Conservation (phyloP, 2,113 vertebrate genomes). For the Petaurus breviceps region DNA sequence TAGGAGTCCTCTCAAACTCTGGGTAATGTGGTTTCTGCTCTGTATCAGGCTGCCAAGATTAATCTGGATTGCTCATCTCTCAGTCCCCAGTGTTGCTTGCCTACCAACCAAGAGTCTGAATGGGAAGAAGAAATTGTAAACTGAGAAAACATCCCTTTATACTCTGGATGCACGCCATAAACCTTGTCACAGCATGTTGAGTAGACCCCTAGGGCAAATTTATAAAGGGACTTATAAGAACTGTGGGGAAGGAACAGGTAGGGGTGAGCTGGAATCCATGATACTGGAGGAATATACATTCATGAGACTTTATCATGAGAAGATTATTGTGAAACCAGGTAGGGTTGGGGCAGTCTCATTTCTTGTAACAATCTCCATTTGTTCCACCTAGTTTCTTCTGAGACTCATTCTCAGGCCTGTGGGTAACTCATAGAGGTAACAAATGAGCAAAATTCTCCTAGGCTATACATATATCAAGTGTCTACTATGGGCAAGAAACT, state of each 20-base stretch:
- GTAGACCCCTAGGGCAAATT: neutral
- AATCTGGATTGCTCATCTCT: neutral
- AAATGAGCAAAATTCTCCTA: neutral
- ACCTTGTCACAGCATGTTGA: neutral
- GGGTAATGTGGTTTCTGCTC: neutral
- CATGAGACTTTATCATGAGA: neutral
- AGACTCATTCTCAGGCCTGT: neutral
- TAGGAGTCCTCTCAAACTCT: neutral
- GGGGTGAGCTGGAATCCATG: neutral
- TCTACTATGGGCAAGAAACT: neutral
- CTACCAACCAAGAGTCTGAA: neutral
- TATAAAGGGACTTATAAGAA: neutral
- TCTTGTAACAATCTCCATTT: neutral
- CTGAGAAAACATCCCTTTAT: neutral
- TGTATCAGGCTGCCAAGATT: neutral
- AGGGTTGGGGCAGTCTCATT: neutral
- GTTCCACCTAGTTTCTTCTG: neutral
- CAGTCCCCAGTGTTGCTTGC: neutral
- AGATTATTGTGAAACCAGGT: neutral
- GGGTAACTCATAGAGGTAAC: neutral
- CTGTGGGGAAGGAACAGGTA: neutral
- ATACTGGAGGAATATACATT: neutral
- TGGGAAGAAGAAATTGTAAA: neutral
- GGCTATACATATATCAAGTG: neutral
- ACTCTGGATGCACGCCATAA: neutral